A percentile compares a stretch with the other conserved stretches of the same genome.
Evolutionary conservation across 1,140 invertebrate species (phyloP).

Genomic region (Lasioglossum baleicum): DNA sequence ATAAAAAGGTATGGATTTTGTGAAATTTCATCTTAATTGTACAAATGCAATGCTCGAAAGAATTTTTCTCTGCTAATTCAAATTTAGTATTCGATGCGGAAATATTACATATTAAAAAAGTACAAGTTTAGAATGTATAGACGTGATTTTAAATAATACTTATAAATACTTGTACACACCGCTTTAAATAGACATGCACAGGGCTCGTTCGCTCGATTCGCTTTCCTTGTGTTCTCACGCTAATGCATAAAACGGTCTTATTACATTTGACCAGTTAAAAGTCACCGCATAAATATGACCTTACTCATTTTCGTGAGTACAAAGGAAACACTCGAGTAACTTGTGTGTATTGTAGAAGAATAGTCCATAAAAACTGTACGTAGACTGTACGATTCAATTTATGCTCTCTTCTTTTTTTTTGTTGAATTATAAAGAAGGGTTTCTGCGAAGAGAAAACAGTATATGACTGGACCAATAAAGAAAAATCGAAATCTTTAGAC

Average conservation of each 20-base stretch:
- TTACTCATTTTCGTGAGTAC: neutral
- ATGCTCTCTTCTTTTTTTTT: slow-evolving; percentile 19
- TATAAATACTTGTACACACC: no score
- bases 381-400: neutral
- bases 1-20: slow-evolving; percentile 72
- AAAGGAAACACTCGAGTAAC: neutral
- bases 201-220: neutral
- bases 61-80: neutral
- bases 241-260: no score
- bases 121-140: neutral
- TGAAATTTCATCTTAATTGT: slow-evolving; percentile 1
- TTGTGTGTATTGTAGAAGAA: neutral
- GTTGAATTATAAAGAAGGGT: slow-evolving; percentile 66
- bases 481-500: slow-evolving; percentile 76
- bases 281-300: no score
- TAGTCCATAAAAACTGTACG: neutral
- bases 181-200: neutral
- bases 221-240: neutral
- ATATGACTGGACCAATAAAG: slow-evolving; percentile 76
- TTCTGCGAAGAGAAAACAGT: slow-evolving; percentile 71
- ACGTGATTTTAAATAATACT: neutral
- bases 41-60: neutral
- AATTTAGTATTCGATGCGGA: no score
- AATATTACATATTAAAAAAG: no score
- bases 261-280: no score